phyloP scores from a whole-genome alignment of 2,797 vertebrate genomes.

The Simalia tracyae region DNA sequence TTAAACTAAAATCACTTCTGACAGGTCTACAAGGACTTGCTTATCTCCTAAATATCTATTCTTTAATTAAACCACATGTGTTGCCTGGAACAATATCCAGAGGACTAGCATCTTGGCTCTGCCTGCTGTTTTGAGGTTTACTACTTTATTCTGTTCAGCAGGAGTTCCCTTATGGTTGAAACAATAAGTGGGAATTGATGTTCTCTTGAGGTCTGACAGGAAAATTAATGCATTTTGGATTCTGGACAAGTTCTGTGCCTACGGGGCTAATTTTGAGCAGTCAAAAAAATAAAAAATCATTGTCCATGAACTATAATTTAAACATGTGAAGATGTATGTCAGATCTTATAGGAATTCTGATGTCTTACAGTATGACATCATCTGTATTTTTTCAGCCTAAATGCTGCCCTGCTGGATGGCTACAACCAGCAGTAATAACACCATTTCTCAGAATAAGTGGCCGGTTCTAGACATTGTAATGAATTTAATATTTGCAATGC shows the following conservation, averaged over 20 bases:
- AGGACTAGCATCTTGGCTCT: constrained; percentile 42
- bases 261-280: constrained; percentile 53
- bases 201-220: constrained; percentile 58
- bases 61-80: constrained; percentile 14
- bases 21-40: not conserved
- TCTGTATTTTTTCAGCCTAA: constrained; percentile 40
- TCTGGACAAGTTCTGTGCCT: constrained; percentile 55
- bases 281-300: constrained; percentile 51
- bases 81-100: constrained; percentile 33
- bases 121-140: constrained; percentile 28
- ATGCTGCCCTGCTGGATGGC: constrained; percentile 42
- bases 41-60: constrained; percentile 42
- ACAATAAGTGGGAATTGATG: constrained; percentile 66
- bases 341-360: constrained; percentile 40
- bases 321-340: constrained; percentile 39
- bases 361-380: constrained; percentile 34
- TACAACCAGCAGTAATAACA: constrained; percentile 40
- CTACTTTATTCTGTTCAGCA: constrained; percentile 38
- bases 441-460: constrained; percentile 20
- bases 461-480: constrained; percentile 5
- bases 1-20: not conserved
- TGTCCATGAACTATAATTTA: constrained; percentile 59
- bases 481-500: constrained; percentile 39
- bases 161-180: constrained; percentile 34
- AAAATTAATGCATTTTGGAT: constrained; percentile 59